Evolutionary conservation across 2,113 vertebrate genomes (phyloP).

Genomic region (Epinephelus moara): DNA sequence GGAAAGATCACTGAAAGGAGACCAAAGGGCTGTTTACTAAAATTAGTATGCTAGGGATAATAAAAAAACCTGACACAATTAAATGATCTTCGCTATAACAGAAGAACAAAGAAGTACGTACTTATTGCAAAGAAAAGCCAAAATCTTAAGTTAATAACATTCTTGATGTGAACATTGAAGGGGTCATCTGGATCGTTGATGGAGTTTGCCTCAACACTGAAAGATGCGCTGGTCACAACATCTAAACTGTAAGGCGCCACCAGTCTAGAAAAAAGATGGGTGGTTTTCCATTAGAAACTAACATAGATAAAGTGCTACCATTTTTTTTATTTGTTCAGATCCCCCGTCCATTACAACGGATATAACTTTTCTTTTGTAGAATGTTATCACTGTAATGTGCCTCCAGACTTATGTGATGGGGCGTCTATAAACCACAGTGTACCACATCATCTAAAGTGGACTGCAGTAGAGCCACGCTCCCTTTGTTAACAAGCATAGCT

Average conservation of each 20-base stretch:
- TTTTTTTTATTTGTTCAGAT: neutral
- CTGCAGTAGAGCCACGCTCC: too few species aligned
- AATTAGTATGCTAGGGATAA: neutral
- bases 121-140: slow-evolving; percentile 25
- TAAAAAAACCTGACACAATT: too few species aligned
- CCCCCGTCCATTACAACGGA: too few species aligned
- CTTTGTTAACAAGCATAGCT: too few species aligned
- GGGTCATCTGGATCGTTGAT: slow-evolving; percentile 87
- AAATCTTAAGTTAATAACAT: slow-evolving; percentile 75
- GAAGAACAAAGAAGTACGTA: slow-evolving; percentile 12
- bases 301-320: neutral
- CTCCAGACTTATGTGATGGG: too few species aligned
- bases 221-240: slow-evolving; percentile 85
- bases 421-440: too few species aligned
- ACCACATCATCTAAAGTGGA: too few species aligned
- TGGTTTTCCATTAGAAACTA: too few species aligned
- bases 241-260: slow-evolving; percentile 89
- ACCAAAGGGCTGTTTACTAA: neutral
- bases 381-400: too few species aligned
- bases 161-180: slow-evolving; percentile 80
- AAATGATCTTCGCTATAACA: neutral
- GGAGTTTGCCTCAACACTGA: slow-evolving; percentile 87
- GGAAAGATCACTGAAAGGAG: slow-evolving; percentile 65
- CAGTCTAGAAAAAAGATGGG: slow-evolving; percentile 71
- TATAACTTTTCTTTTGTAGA: too few species aligned